Evolutionary conservation across 2,888 invertebrate genomes (phyloP).

Genomic region (Cloeon dipterum): DNA sequence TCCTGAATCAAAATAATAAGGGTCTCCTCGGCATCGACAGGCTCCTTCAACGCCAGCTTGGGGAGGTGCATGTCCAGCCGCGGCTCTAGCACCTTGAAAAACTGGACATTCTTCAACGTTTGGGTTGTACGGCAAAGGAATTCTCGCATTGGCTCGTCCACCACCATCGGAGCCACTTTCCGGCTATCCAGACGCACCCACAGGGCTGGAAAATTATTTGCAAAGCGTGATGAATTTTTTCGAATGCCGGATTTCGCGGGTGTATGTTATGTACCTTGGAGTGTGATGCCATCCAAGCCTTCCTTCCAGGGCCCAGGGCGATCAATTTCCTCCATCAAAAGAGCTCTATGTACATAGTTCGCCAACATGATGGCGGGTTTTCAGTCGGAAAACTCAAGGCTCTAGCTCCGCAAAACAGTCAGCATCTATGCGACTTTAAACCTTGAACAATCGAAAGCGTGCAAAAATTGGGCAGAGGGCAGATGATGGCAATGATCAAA

Average conservation of each 20-base stretch:
- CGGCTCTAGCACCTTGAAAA: slow-evolving; percentile 32
- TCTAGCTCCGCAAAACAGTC: too few species aligned
- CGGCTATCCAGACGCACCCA: slow-evolving; percentile 36
- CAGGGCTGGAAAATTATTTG: slow-evolving; percentile 27
- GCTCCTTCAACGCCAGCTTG: slow-evolving; percentile 17
- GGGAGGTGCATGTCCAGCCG: slow-evolving; percentile 17
- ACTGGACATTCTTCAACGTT: slow-evolving; percentile 25
- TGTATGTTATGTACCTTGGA: slow-evolving; percentile 42
- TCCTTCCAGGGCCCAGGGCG: too few species aligned
- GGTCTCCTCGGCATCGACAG: slow-evolving; percentile 24
- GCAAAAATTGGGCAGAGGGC: too few species aligned
- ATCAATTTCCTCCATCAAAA: slow-evolving; percentile 48
- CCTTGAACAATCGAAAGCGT: too few species aligned
- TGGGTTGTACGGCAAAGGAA: slow-evolving; percentile 38
- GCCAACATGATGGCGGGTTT: too few species aligned
- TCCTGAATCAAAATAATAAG: too few species aligned
- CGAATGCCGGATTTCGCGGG: too few species aligned
- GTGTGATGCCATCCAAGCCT: slow-evolving; percentile 56
- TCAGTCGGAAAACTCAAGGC: too few species aligned
- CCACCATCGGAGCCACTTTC: slow-evolving; percentile 20
- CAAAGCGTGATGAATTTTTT: too few species aligned
- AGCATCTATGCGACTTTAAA: too few species aligned
- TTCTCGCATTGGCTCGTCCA: slow-evolving; percentile 25
- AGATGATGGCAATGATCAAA: too few species aligned
- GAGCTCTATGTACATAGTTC: too few species aligned